Evolutionary conservation across 2,113 vertebrate species (phyloP).

Genomic region (Prochilodus magdalenae): DNA sequence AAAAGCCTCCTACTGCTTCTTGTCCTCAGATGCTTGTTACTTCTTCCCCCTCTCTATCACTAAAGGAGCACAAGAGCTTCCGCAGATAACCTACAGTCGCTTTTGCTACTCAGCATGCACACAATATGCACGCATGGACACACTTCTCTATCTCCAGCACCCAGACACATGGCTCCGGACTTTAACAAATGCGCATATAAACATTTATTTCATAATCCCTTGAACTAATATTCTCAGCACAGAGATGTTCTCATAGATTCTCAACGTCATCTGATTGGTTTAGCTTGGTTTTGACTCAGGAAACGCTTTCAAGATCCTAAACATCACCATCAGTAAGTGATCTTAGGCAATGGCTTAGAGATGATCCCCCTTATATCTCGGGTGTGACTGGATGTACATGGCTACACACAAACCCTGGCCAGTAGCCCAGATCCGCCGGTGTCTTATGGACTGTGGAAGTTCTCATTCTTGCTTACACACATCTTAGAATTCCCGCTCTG

Average conservation of each 20-base stretch:
- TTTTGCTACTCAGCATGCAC: not conserved
- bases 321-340: not conserved
- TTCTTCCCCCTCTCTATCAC: not conserved
- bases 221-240: not conserved
- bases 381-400: not conserved
- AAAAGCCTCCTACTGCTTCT: constrained; percentile 1
- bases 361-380: not conserved
- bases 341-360: not conserved
- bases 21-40: constrained; percentile 4
- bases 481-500: not conserved
- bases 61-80: constrained; percentile 8
- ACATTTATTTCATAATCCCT: constrained; percentile 12
- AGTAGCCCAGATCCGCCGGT: not conserved
- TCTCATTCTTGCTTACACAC: not conserved
- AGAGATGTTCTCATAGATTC: not conserved
- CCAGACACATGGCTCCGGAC: not conserved
- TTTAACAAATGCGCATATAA: not conserved
- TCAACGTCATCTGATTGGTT: not conserved
- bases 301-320: constrained; percentile 5
- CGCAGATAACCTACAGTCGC: not conserved
- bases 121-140: not conserved
- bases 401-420: constrained; percentile 10
- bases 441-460: not conserved
- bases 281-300: not conserved
- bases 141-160: not conserved